A percentile compares a stretch with the other conserved stretches of the same genome.
These are phyloP conservation scores for Holothuria glaberrima DNA, from an alignment of 35 echinoderm and acorn worm species.

Conservation along the genomic window DNA sequence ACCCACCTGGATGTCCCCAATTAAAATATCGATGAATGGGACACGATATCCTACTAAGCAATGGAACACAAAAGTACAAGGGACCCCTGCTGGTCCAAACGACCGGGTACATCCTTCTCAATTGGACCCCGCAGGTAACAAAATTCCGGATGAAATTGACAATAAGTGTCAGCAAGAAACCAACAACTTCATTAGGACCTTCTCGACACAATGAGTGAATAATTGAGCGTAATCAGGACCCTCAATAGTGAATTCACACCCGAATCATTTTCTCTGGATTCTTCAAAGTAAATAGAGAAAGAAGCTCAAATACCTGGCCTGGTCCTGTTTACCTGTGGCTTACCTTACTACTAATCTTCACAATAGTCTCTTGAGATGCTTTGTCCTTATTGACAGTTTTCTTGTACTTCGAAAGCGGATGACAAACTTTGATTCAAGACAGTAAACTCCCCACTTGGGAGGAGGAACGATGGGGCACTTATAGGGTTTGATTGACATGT, in stretches of 20 bases:
- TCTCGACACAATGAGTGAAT: conserved; percentile 9
- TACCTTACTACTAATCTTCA: conserved; percentile 22
- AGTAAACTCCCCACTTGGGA: conserved; percentile 40
- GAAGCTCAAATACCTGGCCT: conserved; percentile 13
- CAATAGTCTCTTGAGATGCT: neutral
- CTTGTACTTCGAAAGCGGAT: conserved; percentile 16
- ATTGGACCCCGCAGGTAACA: neutral
- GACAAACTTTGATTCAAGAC: conserved; percentile 12
- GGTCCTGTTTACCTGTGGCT: conserved; percentile 29
- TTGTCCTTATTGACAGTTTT: conserved; percentile 39
- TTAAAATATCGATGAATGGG: neutral
- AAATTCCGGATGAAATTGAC: neutral
- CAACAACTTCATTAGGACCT: conserved; percentile 34
- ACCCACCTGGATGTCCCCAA: conserved; percentile 22
- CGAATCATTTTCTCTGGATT: neutral
- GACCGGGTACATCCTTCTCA: neutral
- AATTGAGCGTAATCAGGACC: conserved; percentile 18
- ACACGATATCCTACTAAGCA: neutral
- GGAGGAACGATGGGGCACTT: conserved; percentile 31
- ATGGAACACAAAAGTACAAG: neutral
- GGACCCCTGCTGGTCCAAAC: conserved; percentile 12
- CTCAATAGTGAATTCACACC: conserved; percentile 39
- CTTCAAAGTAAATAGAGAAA: conserved; percentile 43
- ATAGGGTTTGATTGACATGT: conserved; percentile 9
- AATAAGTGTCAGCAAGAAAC: conserved; percentile 16